Evolutionary conservation across 2,113 vertebrate species (phyloP), one percentile per base, ranked within the genome.

Genomic region (Tragulus kanchil): DNA sequence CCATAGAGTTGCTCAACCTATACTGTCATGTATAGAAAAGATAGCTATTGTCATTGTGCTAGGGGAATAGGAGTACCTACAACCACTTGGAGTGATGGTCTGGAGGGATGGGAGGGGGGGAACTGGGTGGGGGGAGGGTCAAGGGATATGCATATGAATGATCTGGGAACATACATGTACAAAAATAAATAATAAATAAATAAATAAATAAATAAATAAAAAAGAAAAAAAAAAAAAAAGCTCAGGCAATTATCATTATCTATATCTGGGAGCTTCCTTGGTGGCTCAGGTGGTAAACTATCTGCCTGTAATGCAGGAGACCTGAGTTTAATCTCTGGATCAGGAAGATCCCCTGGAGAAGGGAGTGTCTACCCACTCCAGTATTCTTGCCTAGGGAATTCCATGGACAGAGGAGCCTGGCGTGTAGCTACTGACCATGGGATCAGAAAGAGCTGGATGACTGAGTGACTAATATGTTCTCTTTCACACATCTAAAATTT

Each of bases 401-500:
- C 36, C 69, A 73, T 25, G 69, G 21, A 25, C 36, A 73, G 69
- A 73, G 36, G 69, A 73, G 69, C 5, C 69, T 73, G 69, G 21
- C 45, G 36, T 36, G 36, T 36, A 26, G 42, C 69, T 45, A 25
- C 21, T 45, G 42, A 12, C 36, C 69, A 25, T 45, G 36, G 42
- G 36, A 36, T 13, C 13, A 42, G 19, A 45, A 73, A 73, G 19
- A 73, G 69, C 13, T 73, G 36, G 42, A 73, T 7, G 31, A 45
- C 21, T 73, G 21, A 45, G 69, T 36, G 25, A 45, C 69, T 25
- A 25, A 73, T 11, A 73, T 36, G 36, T 36, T 36, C 36, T 36
- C 69, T 73, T 73, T 13, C 69, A 73, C 69, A 71, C 17, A 54
- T 45, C n/a, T 75, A 95, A 96, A 96, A 71, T 89, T 59, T 79